Evolutionary conservation across 2,113 vertebrate species (phyloP), one percentile per base, ranked within the genome.

Genomic region (Monarcha castaneiventris): DNA sequence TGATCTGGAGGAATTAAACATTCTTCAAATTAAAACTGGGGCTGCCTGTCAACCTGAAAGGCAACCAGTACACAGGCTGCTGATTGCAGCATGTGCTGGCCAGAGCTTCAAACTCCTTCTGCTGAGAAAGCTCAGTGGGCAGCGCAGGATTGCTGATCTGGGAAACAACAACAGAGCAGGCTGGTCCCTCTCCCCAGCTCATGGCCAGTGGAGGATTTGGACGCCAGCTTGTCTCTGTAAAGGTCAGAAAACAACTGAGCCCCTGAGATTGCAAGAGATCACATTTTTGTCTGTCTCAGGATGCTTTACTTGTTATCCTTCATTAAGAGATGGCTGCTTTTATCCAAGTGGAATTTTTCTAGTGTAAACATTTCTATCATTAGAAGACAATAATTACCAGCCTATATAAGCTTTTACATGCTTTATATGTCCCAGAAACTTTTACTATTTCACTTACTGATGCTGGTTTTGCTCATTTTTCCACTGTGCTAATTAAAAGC

Each of bases 401-500:
- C n/a, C 52, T 78, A 81, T 26, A 49, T 49, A 49, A 26, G 3
- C 16, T 16, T 54, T 71, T n/a, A 66, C 16, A 58, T 20, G 15
- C 68, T 74, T 91, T 64, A 10, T 6, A 14, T 32, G 29, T 22
- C 41, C 59, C 72, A 84, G 56, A 88, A 58, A 63, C 68, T 52
- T 90, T 61, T 62, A 67, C 71, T 64, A 54, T 83, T 88, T 78
- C 7, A 56, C 77, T 75, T 78, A 43, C 85, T 43, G 22, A 72
- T 84, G 89, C 67, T 78, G 54, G 1, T 68, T 87, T 87, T 86
- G 44, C 63, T 92, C 35, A 46, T 90, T 94, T 94, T 88, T 71
- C 78, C 79, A 43, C 51, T 32, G 52, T 27, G 49, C 79, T 95
- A 88, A 94, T 91, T 86, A 96, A 90, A 91, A 91, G 62, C 82